Percentiles rank a stretch among this genome's conserved stretches.
These are phyloP conservation scores for Papilio dardanus DNA, from an alignment of 1,140 invertebrate species.

Conservation along the genomic window DNA sequence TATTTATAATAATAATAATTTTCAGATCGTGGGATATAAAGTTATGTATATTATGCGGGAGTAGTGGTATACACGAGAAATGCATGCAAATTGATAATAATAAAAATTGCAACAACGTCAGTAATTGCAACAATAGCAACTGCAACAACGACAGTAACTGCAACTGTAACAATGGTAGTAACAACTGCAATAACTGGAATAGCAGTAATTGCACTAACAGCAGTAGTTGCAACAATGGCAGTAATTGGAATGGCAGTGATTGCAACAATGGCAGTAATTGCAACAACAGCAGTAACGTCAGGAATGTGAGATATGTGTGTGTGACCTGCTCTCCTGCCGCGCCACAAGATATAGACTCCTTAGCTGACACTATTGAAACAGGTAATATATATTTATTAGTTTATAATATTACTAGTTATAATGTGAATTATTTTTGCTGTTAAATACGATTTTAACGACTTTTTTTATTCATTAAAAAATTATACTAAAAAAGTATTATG, in stretches of 20 bases:
- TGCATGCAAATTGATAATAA: conserved; percentile 40
- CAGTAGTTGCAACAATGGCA: neutral
- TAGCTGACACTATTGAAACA: conserved; percentile 43
- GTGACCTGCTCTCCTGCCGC: conserved; percentile 50
- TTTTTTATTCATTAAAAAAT: too few relatives aligned
- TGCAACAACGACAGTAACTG: neutral
- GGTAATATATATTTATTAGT: too few relatives aligned
- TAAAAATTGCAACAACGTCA: neutral
- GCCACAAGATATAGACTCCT: conserved; percentile 38
- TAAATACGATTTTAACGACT: too few relatives aligned
- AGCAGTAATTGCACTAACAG: too few relatives aligned
- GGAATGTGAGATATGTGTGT: conserved; percentile 43
- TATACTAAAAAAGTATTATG: too few relatives aligned
- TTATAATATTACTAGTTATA: too few relatives aligned
- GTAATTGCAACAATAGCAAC: neutral
- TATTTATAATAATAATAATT: conserved; percentile 25
- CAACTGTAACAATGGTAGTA: neutral
- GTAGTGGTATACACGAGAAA: conserved; percentile 48
- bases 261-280: neutral
- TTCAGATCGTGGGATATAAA: conserved; percentile 54
- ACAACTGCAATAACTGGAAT: neutral
- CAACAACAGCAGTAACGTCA: neutral
- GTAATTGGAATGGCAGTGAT: neutral
- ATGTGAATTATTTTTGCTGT: too few relatives aligned
- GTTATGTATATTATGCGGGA: conserved; percentile 63